Evolutionary conservation across 2,797 vertebrate genomes (phyloP).

Genomic region (Acanthiza pusilla): DNA sequence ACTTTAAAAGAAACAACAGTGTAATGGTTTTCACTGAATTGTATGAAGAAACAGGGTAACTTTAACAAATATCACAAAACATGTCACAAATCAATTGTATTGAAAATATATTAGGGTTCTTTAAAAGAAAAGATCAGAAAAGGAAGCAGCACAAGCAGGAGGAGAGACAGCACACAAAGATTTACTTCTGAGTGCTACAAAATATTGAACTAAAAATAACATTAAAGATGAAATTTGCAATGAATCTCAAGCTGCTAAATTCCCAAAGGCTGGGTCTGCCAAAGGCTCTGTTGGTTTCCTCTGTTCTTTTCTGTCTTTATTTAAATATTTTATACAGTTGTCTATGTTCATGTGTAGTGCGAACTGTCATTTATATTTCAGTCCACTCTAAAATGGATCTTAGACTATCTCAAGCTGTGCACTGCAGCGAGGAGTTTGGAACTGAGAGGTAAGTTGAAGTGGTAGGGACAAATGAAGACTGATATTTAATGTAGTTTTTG

Average conservation of each 20-base stretch:
- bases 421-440: constrained; percentile 49
- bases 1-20: neutral
- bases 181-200: constrained; percentile 80
- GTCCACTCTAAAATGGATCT: constrained; percentile 79
- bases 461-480: constrained; percentile 83
- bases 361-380: constrained; percentile 90
- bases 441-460: constrained; percentile 75
- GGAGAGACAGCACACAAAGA: constrained; percentile 69
- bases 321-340: constrained; percentile 96
- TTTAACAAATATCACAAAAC: constrained; percentile 49
- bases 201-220: constrained; percentile 83
- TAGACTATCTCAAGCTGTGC: constrained; percentile 74
- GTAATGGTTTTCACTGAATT: constrained; percentile 12
- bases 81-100: constrained; percentile 71
- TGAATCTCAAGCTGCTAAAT: constrained; percentile 80
- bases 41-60: constrained; percentile 14
- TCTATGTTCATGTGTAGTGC: constrained; percentile 83
- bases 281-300: constrained; percentile 78
- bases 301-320: constrained; percentile 82
- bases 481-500: constrained; percentile 95
- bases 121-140: constrained; percentile 57
- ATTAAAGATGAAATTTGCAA: constrained; percentile 81
- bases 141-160: constrained; percentile 45
- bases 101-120: constrained; percentile 72
- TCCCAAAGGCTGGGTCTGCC: constrained; percentile 80